These are phyloP conservation scores for Syrmaticus mikado DNA, from an alignment of 2,113 vertebrate species.

Conservation along the genomic window DNA sequence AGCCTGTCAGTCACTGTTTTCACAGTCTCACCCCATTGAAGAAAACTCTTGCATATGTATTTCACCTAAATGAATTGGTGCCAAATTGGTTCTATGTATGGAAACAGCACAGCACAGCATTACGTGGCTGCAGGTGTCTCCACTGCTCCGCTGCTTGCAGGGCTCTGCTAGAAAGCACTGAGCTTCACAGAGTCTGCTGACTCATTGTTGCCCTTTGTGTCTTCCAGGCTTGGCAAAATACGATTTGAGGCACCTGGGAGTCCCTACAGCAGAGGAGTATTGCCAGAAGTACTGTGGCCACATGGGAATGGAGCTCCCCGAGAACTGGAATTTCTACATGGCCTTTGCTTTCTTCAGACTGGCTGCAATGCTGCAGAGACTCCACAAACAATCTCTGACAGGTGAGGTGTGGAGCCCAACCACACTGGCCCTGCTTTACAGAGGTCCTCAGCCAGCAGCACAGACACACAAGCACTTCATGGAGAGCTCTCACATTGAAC, in stretches of 20 bases:
- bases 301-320: conserved; percentile 2
- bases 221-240: conserved; percentile 69
- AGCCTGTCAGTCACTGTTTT: background rate
- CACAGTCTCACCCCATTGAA: background rate
- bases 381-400: conserved; percentile 54
- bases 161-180: background rate
- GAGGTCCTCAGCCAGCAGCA: background rate
- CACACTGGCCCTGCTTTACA: background rate
- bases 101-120: background rate
- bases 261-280: conserved; percentile 79
- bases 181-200: background rate
- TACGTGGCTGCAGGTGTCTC: background rate
- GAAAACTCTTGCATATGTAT: background rate
- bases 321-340: conserved; percentile 86
- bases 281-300: conserved; percentile 74
- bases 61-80: background rate
- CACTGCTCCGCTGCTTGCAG: background rate
- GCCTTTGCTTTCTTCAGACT: conserved; percentile 83
- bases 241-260: conserved; percentile 70
- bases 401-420: conserved; percentile 78
- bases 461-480: rapidly evolving
- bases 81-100: rapidly evolving
- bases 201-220: background rate
- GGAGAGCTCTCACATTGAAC: background rate
- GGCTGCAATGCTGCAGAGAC: conserved; percentile 78